Evolutionary conservation across 2,113 vertebrate species (phyloP).

Genomic region (Danionella cerebrum): DNA sequence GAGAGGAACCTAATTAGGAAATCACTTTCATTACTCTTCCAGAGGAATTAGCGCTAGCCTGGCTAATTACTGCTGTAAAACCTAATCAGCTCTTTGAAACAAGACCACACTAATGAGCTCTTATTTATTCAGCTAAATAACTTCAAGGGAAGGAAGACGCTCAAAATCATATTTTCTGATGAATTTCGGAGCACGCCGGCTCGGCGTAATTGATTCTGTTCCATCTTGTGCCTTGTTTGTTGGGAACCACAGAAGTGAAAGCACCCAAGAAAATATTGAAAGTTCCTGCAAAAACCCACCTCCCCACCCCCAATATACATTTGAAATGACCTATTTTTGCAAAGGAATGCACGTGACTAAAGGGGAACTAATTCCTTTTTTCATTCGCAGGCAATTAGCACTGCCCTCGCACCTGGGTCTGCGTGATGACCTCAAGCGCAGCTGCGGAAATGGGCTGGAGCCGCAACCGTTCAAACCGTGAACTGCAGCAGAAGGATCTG

Average conservation of each 20-base stretch:
- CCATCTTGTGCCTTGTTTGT: conserved; percentile 22
- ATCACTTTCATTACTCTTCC: conserved; percentile 97
- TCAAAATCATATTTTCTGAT: conserved; percentile 33
- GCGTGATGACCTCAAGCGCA: background rate
- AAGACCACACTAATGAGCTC: conserved; percentile 97
- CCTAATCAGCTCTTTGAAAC: conserved; percentile 98
- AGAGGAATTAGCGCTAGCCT: conserved; percentile 97
- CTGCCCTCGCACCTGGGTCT: conserved; percentile 65
- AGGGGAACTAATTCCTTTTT: conserved; percentile 38
- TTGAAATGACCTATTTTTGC: conserved; percentile 37
- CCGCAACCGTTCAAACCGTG: background rate
- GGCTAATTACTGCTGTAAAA: conserved; percentile 99
- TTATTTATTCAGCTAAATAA: conserved; percentile 99
- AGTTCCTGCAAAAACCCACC: conserved; percentile 11
- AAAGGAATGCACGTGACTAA: conserved; percentile 12
- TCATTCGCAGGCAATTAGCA: conserved; percentile 63
- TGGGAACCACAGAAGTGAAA: conserved; percentile 9
- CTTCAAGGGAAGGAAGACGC: conserved; percentile 78
- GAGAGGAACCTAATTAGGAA: conserved; percentile 96
- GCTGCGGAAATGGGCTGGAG: conserved; percentile 47
- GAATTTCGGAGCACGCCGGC: background rate
- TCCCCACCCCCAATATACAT: conserved; percentile 17
- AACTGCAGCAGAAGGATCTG: background rate
- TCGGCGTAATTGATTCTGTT: conserved; percentile 25
- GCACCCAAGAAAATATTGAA: conserved; percentile 22